Evolutionary conservation across 2,797 vertebrate species (phyloP).

Genomic region (Morelia viridis): DNA sequence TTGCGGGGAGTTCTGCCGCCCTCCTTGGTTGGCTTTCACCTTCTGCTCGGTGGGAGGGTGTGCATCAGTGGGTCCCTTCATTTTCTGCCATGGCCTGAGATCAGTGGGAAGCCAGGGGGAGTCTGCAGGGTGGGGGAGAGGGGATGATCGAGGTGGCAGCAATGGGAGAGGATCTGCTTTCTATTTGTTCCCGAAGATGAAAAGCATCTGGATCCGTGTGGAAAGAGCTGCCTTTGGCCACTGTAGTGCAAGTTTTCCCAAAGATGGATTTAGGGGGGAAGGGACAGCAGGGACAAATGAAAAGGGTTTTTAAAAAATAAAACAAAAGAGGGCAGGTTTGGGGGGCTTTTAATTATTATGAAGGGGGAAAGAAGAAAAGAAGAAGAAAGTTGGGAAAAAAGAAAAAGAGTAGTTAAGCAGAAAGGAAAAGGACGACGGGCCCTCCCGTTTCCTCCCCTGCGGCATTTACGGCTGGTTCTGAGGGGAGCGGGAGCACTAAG

Average conservation of each 20-base stretch:
- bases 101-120: not conserved
- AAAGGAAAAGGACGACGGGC: not conserved
- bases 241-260: constrained; percentile 20
- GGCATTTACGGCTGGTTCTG: not conserved
- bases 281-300: constrained; percentile 1
- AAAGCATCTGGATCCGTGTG: constrained; percentile 40
- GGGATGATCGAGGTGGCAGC: not conserved
- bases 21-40: constrained; percentile 1
- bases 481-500: not conserved
- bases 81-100: not conserved
- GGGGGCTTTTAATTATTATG: not conserved
- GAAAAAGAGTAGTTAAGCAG: constrained; percentile 4
- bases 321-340: not conserved
- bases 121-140: not conserved
- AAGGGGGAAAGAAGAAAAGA: too few species aligned
- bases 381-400: not conserved
- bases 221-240: constrained; percentile 6
- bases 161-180: constrained; percentile 38
- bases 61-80: constrained; percentile 16
- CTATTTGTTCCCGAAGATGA: constrained; percentile 44
- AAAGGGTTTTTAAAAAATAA: not conserved
- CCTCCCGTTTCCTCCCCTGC: not conserved
- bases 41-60: constrained; percentile 4
- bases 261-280: not conserved
- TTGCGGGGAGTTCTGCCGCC: constrained; percentile 18